Evolutionary conservation across 2,113 vertebrate genomes (phyloP), one percentile per base, ranked within the genome.

Genomic region (Diglossa brunneiventris): DNA sequence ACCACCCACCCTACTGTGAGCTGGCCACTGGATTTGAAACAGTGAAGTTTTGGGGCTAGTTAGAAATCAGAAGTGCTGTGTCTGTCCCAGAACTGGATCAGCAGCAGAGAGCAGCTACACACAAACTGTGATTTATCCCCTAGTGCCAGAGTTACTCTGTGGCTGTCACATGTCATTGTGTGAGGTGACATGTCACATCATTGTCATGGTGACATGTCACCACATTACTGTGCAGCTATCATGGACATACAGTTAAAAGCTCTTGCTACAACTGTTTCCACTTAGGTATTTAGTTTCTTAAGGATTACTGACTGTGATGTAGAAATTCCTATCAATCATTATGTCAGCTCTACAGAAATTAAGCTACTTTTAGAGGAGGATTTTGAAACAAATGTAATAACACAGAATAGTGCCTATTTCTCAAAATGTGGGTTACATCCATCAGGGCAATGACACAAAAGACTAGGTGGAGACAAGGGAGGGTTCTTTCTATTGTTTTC

Each of bases 251-350:
- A 91, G 92, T 58, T 95, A 97, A 96, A 97, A 97, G 95, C 83
- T 66, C 66, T 94, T 47, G 46, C 89, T 89, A 85, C 89, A 91
- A 87, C 84, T 92, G 87, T 89, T 94, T 92, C 94, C 91, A 95
- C 81, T 95, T 94, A 97, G 80, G 83, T 95, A 81, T 95, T 97
- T 97, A 96, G 89, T 87, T 96, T 95, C 91, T 89, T 87, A 96
- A 96, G 93, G 91, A 96, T 91, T 96, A 95, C 92, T 89, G 95
- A 92, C 94, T 95, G 77, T 87, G 94, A 95, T 95, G 94, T 95
- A 95, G 92, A 95, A 96, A 96, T 96, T 95, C 87, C 91, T 95
- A 97, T 95, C 94, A 95, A 96, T 97, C 93, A 95, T 64, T 64
- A 92, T 95, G 96, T 94, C 94, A 95, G 52, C 80, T 91, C 62